Evolutionary conservation across 2,797 vertebrate species (phyloP), one percentile per base, ranked within the genome.

Genomic region (Argyrosomus regius): DNA sequence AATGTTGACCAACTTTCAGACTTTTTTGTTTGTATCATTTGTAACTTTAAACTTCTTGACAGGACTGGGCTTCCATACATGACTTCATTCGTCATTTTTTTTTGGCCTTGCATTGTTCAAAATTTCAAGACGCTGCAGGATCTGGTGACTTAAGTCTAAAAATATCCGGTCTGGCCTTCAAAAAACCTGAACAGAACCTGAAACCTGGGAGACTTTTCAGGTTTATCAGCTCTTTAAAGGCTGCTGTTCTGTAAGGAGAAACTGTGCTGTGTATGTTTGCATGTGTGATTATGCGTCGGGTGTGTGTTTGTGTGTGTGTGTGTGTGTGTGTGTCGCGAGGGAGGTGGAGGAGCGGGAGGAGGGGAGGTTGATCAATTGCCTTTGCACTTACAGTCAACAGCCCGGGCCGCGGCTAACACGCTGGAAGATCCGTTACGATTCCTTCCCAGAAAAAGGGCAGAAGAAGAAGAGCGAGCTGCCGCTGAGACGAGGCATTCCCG

Each of bases 401-500:
- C 82, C 68, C 3, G 20, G 57, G 54, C 41, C 12, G 65, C 1
- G 45, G 78, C 82, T 56, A 52, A 82, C 84, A 26, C 62, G 10
- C 80, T 31, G 39, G 10, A 26, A 90, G 88, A 91, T 93, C 88
- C 1, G 88, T 92, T 91, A 86, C 89, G 75, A 75, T 69, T 72
- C 61, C 87, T 92, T 93, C 91, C 93, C 92, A 91, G 90, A 93
- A 92, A 69, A 70, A 49, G 28, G 22, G 39, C 18, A 41, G 64
- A 20, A 50, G 75, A 58, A 48, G 75, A 73, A n/a, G 84, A 50
- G 53, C 5, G 50, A 70, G 77, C 49, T 11, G 79, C 56, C 24
- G 72, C 31, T 1, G 64, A 72, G 81, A 72, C 66, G 57, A 78
- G 82, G 75, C 72, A 76, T 95, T 95, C 94, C 95, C 78, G 94